These are phyloP conservation scores for Polymixis flavicincta DNA, from an alignment of 2,888 invertebrate genomes.

Conservation along the genomic window DNA sequence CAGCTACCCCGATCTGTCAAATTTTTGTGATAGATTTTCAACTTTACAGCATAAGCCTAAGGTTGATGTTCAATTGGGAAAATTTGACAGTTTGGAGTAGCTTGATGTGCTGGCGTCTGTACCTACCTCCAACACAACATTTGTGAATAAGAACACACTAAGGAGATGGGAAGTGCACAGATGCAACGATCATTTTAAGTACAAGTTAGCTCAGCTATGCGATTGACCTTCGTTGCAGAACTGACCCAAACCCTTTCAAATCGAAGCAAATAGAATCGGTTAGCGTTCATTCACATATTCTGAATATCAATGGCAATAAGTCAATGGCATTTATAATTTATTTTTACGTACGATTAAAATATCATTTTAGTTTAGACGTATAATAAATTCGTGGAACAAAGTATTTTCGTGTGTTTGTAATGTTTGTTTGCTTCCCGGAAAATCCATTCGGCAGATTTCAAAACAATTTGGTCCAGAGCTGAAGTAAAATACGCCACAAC, in stretches of 20 bases:
- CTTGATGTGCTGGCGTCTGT: no score
- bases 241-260: background rate
- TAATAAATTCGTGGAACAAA: background rate
- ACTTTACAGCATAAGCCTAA: no score
- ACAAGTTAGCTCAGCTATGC: background rate
- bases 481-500: background rate
- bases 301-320: background rate
- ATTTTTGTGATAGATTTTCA: no score
- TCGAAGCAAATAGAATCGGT: background rate
- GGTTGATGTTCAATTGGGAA: no score
- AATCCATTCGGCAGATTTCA: background rate
- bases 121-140: background rate
- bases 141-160: background rate
- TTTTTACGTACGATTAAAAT: no score
- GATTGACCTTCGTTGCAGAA: background rate
- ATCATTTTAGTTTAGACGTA: background rate
- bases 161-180: background rate
- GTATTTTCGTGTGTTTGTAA: background rate
- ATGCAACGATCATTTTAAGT: background rate
- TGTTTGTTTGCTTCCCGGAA: background rate
- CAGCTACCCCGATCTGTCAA: no score
- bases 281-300: background rate
- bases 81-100: no score
- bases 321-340: no score
- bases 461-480: background rate